These are phyloP conservation scores for Wiebesia pumilae DNA, from an alignment of 1,140 invertebrate species.

Conservation along the genomic window DNA sequence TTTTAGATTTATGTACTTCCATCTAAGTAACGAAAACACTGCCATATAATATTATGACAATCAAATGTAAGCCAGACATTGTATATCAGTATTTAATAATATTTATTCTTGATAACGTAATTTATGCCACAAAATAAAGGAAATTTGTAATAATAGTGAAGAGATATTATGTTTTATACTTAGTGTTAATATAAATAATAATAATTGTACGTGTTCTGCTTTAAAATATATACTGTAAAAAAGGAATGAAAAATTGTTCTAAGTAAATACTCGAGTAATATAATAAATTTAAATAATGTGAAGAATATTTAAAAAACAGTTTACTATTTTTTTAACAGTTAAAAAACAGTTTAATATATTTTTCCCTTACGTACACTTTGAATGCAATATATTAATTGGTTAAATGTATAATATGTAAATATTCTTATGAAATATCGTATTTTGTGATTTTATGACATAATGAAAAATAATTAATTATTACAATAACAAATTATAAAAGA, in stretches of 20 bases:
- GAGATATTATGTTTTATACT: conserved; percentile 71
- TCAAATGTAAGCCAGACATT: conserved; percentile 65
- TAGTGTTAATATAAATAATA: conserved; percentile 65
- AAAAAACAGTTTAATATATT: too few species aligned
- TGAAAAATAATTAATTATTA: too few species aligned
- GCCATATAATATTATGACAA: conserved; percentile 64
- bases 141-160: conserved; percentile 57
- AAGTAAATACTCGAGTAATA: conserved; percentile 25
- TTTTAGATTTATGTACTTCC: conserved; percentile 28
- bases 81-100: conserved; percentile 75
- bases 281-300: conserved; percentile 6
- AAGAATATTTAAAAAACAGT: not conserved
- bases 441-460: too few species aligned
- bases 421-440: too few species aligned
- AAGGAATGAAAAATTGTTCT: conserved; percentile 33
- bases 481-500: too few species aligned
- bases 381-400: too few species aligned
- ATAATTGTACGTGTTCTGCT: conserved; percentile 48
- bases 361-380: too few species aligned
- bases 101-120: conserved; percentile 72
- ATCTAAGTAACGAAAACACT: conserved; percentile 68
- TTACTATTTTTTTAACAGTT: not conserved
- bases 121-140: conserved; percentile 57
- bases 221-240: conserved; percentile 41
- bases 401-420: too few species aligned